These are phyloP conservation scores for Distichodus sexfasciatus DNA, from an alignment of 2,797 vertebrate species.

Conservation along the genomic window DNA sequence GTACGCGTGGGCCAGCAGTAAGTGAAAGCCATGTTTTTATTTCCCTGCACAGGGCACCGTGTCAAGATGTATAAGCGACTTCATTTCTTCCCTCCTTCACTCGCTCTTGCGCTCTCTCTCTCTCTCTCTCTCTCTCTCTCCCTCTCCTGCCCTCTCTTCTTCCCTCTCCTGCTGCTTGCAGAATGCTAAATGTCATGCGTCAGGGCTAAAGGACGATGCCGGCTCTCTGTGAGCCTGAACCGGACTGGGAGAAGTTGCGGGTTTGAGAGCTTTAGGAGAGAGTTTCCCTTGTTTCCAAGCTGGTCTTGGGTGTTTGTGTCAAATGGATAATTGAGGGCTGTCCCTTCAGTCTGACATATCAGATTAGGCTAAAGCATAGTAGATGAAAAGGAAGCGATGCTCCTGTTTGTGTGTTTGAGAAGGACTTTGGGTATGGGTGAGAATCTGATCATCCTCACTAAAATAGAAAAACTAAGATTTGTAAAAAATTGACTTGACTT, in stretches of 20 bases:
- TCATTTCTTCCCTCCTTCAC: constrained; percentile 69
- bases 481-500: too few species aligned
- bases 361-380: constrained; percentile 36
- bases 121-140: constrained; percentile 30
- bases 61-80: constrained; percentile 77
- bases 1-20: constrained; percentile 67
- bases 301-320: constrained; percentile 43
- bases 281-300: too few species aligned
- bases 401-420: constrained; percentile 6
- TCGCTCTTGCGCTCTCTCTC: constrained; percentile 61
- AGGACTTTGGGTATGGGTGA: too few species aligned
- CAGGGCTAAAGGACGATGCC: constrained; percentile 50
- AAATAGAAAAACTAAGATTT: too few species aligned
- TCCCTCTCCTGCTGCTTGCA: constrained; percentile 38
- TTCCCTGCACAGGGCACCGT: constrained; percentile 71
- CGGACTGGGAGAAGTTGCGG: too few species aligned
- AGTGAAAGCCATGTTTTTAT: constrained; percentile 83
- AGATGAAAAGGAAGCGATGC: neutral
- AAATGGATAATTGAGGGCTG: constrained; percentile 36
- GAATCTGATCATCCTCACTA: too few species aligned
- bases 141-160: constrained; percentile 51
- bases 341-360: constrained; percentile 10
- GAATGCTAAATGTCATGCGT: constrained; percentile 69
- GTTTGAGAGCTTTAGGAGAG: too few species aligned
- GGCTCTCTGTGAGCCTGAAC: constrained; percentile 41